These are phyloP conservation scores for Myoxocephalus aenaeus DNA, from an alignment of 2,797 vertebrate genomes.

Conservation along the genomic window DNA sequence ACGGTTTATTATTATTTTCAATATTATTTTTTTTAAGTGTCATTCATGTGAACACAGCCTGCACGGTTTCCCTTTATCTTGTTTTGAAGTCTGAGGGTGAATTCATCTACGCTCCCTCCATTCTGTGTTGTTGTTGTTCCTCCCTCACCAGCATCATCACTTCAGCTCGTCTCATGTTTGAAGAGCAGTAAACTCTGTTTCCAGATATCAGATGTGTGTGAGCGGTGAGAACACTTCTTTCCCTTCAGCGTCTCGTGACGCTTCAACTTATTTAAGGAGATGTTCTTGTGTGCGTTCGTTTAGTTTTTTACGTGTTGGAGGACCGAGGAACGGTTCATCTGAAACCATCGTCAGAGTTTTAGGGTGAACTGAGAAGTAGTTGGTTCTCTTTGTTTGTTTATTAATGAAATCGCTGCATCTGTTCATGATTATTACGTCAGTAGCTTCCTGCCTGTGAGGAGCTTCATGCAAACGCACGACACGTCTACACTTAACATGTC, in stretches of 20 bases:
- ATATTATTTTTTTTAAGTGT: no score
- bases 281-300: slow-evolving; percentile 5
- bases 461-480: slow-evolving; percentile 62
- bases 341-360: slow-evolving; percentile 20
- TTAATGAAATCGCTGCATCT: slow-evolving; percentile 37
- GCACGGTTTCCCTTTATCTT: background rate
- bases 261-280: slow-evolving; percentile 33
- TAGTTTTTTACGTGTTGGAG: slow-evolving; percentile 9
- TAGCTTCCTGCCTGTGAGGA: slow-evolving; percentile 18
- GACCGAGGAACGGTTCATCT: background rate
- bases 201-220: background rate
- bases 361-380: slow-evolving; percentile 21
- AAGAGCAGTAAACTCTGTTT: slow-evolving; percentile 30
- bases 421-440: slow-evolving; percentile 20
- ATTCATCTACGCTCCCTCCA: background rate
- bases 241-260: background rate
- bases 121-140: background rate
- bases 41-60: no score
- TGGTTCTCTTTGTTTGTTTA: slow-evolving; percentile 15
- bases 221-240: slow-evolving; percentile 17
- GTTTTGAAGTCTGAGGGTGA: slow-evolving; percentile 23
- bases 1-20: no score
- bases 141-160: slow-evolving; percentile 52
- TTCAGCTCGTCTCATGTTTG: slow-evolving; percentile 28
- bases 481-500: slow-evolving; percentile 52